Percentiles rank a stretch among this genome's conserved stretches.
Conservation (phyloP, 2,888 invertebrate genomes). For the Neelides folsomi region DNA sequence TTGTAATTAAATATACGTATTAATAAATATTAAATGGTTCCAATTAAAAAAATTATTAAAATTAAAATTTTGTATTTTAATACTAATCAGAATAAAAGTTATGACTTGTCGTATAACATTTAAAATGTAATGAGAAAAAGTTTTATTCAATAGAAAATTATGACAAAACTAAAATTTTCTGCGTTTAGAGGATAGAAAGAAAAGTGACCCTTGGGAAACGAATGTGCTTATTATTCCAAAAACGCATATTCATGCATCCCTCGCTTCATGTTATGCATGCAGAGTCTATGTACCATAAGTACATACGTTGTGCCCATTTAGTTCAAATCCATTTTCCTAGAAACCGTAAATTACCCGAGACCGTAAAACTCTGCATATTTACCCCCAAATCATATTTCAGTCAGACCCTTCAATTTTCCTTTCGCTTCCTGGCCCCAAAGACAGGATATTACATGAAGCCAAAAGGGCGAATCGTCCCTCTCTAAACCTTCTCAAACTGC, state of each 20-base stretch:
- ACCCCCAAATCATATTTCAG: conserved; percentile 18
- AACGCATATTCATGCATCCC: not conserved
- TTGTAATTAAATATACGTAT: too few relatives aligned
- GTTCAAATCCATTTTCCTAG: conserved; percentile 15
- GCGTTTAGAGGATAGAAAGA: not conserved
- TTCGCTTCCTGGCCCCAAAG: conserved; percentile 8
- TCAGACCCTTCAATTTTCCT: conserved; percentile 17
- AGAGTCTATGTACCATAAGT: too few relatives aligned
- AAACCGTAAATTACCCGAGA: conserved; percentile 22
- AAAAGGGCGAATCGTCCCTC: not conserved
- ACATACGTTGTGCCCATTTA: not conserved
- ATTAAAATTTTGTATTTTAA: too few relatives aligned
- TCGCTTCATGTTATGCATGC: not conserved
- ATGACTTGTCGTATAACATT: too few relatives aligned
- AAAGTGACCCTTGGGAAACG: not conserved
- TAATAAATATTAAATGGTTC: too few relatives aligned
- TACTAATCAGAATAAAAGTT: too few relatives aligned
- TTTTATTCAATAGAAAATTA: too few relatives aligned
- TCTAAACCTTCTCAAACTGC: not conserved
- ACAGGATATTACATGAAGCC: not conserved
- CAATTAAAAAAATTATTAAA: too few relatives aligned
- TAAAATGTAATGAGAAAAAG: too few relatives aligned
- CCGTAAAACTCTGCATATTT: conserved; percentile 17
- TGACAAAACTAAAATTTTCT: too few relatives aligned
- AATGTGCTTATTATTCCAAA: not conserved